phyloP scores from a whole-genome alignment of 2,888 invertebrate genomes.

The Caenorhabditis doughertyi region DNA sequence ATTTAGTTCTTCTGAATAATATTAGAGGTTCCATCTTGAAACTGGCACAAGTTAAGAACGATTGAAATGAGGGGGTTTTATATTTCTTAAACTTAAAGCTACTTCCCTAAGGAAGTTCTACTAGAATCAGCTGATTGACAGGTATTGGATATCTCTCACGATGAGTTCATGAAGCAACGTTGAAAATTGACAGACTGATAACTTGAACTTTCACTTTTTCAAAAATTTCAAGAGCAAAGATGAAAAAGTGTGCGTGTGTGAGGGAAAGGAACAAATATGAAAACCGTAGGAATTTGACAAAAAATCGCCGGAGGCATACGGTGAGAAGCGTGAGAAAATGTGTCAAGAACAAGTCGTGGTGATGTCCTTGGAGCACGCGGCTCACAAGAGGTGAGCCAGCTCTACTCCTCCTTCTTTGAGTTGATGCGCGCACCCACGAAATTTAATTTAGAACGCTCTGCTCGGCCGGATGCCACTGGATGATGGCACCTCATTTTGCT shows the following conservation, averaged over 20 bases:
- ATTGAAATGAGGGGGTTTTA: too few relatives aligned
- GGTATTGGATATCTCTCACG: conserved; percentile 47
- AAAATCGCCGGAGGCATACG: conserved; percentile 47
- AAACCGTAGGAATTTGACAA: conserved; percentile 2
- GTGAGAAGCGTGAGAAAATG: conserved; percentile 58
- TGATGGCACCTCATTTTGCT: conserved; percentile 61
- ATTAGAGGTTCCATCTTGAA: too few relatives aligned
- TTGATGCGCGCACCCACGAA: conserved; percentile 59
- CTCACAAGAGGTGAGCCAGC: conserved; percentile 35
- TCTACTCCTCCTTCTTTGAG: conserved; percentile 24
- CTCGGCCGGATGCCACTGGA: conserved; percentile 54
- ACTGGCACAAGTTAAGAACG: too few relatives aligned
- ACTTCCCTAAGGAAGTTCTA: neutral
- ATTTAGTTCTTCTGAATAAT: too few relatives aligned
- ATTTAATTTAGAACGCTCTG: conserved; percentile 64
- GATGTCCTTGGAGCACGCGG: conserved; percentile 50
- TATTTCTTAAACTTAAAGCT: neutral
- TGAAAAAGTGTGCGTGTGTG: neutral
- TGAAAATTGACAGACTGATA: conserved; percentile 9
- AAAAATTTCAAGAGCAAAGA: conserved; percentile 5
- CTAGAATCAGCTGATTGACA: conserved; percentile 21
- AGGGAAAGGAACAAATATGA: conserved; percentile 8
- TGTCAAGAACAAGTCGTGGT: conserved; percentile 35
- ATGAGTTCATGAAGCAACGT: conserved; percentile 16
- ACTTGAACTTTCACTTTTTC: conserved; percentile 4